phyloP scores from a whole-genome alignment of 2,888 invertebrate genomes.

The Oasisia sp. region DNA sequence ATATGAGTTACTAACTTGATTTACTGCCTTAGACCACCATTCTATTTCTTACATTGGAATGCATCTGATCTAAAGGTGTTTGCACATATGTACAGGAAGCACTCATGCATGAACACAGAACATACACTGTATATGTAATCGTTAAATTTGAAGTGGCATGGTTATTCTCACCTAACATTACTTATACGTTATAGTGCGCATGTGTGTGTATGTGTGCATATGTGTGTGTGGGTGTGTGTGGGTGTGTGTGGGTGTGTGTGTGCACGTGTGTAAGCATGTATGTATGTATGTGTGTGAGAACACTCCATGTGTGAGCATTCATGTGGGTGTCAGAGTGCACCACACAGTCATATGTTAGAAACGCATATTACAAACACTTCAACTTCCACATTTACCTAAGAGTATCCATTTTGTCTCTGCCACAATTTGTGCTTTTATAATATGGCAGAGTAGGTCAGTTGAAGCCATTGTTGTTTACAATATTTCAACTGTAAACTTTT shows the following conservation, averaged over 20 bases:
- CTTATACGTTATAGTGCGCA: background rate
- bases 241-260: slow-evolving; percentile 25
- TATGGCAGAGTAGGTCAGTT: too few relatives aligned
- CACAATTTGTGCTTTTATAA: too few relatives aligned
- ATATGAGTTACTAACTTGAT: background rate
- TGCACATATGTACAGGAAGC: background rate
- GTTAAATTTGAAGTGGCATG: background rate
- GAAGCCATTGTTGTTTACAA: too few relatives aligned
- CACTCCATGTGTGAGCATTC: background rate
- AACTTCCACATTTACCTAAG: too few relatives aligned
- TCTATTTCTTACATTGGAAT: background rate
- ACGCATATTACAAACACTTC: too few relatives aligned
- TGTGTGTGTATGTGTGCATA: background rate
- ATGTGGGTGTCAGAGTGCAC: slow-evolving; percentile 17
- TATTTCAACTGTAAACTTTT: too few relatives aligned
- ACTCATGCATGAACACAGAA: background rate
- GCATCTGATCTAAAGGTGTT: background rate
- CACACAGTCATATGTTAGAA: background rate
- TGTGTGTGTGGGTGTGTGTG: slow-evolving; percentile 21
- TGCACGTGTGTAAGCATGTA: background rate
- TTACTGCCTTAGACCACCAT: background rate
- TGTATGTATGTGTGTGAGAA: slow-evolving; percentile 10
- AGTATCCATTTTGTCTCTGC: too few relatives aligned
- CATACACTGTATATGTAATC: background rate
- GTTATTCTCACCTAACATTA: background rate